Conservation (phyloP, 1,140 invertebrate species). For the Amphibalanus amphitrite region DNA sequence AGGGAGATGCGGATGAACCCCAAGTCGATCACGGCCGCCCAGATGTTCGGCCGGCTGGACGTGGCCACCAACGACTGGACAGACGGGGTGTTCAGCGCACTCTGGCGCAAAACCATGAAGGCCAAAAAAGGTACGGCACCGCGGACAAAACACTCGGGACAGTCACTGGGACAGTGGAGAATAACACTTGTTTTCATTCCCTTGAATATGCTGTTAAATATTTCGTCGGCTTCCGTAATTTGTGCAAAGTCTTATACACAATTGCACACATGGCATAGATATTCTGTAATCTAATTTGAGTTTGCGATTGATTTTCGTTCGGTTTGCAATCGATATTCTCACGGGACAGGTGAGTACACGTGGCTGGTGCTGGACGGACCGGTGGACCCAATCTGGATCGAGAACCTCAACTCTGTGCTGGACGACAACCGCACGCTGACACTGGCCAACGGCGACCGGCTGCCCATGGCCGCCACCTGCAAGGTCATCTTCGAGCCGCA, state of each 20-base stretch:
- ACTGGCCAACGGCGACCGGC: conserved; percentile 79
- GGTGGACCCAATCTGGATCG: conserved; percentile 93
- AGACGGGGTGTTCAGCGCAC: conserved; percentile 88
- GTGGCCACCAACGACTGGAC: conserved; percentile 97
- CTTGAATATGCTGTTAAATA: no score
- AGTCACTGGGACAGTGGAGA: no score
- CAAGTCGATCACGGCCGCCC: conserved; percentile 87
- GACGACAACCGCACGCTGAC: conserved; percentile 67
- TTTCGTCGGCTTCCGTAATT: no score
- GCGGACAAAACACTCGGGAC: no score
- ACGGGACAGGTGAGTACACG: conserved; percentile 53
- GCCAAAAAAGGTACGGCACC: conserved; percentile 46
- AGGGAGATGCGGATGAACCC: conserved; percentile 97
- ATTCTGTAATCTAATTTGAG: no score
- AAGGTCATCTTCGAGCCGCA: conserved; percentile 95
- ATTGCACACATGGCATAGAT: no score
- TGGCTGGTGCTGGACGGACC: conserved; percentile 91
- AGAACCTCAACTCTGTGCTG: conserved; percentile 88
- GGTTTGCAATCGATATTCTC: no score
- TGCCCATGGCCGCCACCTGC: conserved; percentile 76
- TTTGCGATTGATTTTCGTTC: no score
- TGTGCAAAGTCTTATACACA: no score
- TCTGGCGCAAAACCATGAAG: conserved; percentile 86
- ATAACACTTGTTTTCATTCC: no score
- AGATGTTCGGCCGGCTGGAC: conserved; percentile 92